These are phyloP conservation scores for Siderastrea radians DNA, from an alignment of 92 coral and sea anemone genomes.

Conservation along the genomic window DNA sequence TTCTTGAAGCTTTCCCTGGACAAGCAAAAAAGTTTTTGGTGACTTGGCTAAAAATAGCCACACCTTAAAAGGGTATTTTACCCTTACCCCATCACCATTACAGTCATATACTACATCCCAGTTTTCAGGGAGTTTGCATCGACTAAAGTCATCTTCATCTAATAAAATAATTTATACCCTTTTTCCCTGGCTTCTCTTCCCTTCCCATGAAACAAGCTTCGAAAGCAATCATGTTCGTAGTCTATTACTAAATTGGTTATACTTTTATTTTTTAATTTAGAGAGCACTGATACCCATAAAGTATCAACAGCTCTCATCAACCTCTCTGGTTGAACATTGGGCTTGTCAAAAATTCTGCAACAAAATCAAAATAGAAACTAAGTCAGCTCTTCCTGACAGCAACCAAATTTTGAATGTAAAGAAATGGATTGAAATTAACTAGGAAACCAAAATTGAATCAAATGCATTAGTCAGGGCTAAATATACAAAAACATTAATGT, in stretches of 20 bases:
- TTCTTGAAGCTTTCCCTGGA: conserved; percentile 16
- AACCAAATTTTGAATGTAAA: not conserved
- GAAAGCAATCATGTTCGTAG: conserved; percentile 38
- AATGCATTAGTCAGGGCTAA: too few species aligned
- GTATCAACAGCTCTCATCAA: conserved; percentile 20
- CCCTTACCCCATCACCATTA: conserved; percentile 51
- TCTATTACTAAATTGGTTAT: conserved; percentile 1
- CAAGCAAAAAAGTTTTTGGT: conserved; percentile 2
- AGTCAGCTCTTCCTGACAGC: not conserved
- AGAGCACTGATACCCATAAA: conserved; percentile 9
- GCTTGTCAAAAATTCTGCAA: conserved; percentile 52
- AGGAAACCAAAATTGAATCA: too few species aligned
- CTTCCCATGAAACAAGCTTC: conserved; percentile 50
- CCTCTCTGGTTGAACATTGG: conserved; percentile 24
- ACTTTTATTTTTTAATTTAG: conserved; percentile 17
- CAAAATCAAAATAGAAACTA: conserved; percentile 6
- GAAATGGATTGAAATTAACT: too few species aligned
- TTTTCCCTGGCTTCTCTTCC: conserved; percentile 40
- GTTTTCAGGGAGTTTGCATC: conserved; percentile 40
- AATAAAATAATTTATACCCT: conserved; percentile 29
- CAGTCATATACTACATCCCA: conserved; percentile 40
- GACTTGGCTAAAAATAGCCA: conserved; percentile 47
- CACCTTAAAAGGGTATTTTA: conserved; percentile 51
- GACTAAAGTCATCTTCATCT: conserved; percentile 22
- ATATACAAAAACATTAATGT: too few species aligned